phyloP scores from a whole-genome alignment of 2,113 vertebrate genomes.

The Zingel zingel region DNA sequence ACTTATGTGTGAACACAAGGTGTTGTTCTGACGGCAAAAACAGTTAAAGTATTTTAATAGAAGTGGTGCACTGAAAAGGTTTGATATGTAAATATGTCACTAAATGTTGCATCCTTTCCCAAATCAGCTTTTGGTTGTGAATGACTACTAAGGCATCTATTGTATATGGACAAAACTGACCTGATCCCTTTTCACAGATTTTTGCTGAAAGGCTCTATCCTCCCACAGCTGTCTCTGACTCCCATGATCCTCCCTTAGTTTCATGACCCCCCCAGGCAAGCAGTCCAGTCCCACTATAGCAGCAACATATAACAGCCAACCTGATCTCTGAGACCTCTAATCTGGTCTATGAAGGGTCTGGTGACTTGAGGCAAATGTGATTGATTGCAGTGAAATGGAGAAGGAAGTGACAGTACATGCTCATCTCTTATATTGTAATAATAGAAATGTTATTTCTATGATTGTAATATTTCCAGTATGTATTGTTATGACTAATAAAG shows the following conservation, averaged over 20 bases:
- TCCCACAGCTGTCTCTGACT: slow-evolving; percentile 32
- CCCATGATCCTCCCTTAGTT: slow-evolving; percentile 36
- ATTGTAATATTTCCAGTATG: slow-evolving; percentile 71
- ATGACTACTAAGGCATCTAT: neutral
- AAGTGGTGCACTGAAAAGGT: neutral
- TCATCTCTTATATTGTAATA: slow-evolving; percentile 41
- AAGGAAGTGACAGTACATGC: slow-evolving; percentile 42
- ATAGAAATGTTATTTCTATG: no score
- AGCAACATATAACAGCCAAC: slow-evolving; percentile 9
- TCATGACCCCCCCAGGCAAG: neutral
- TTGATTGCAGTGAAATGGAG: slow-evolving; percentile 50
- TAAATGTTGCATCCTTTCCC: neutral
- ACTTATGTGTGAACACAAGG: neutral
- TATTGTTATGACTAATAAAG: slow-evolving; percentile 81
- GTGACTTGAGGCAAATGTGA: slow-evolving; percentile 35
- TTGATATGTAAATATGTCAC: neutral
- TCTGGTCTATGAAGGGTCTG: slow-evolving; percentile 81
- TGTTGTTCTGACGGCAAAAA: neutral
- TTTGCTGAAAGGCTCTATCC: neutral
- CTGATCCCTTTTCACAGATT: neutral
- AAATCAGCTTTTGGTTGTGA: neutral
- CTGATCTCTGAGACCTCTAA: slow-evolving; percentile 72
- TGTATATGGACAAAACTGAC: slow-evolving; percentile 1
- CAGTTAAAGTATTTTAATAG: neutral
- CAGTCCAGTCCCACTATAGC: slow-evolving; percentile 9